Evolutionary conservation across 2,113 vertebrate genomes (phyloP), one percentile per base, ranked within the genome.

Genomic region (Onychostoma macrolepis): DNA sequence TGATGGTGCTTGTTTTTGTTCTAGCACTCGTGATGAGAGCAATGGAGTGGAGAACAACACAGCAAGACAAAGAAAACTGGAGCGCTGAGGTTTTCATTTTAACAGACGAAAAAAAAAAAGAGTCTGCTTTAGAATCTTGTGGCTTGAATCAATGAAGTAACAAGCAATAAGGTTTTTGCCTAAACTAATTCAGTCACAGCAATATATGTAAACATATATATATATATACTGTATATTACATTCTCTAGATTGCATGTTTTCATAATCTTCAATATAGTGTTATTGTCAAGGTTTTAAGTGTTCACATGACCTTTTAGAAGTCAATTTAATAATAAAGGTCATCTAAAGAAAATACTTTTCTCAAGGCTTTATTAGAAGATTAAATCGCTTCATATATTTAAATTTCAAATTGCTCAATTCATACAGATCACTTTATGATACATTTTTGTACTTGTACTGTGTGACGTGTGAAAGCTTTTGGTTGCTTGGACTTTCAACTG

Each of bases 21-120:
- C 85, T 86, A 95, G 95, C 86, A 85, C 87, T 4, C 89, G 89
- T 11, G 92, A 78, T 69, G 94, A 94, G 26, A 89, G 74, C 48
- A 91, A 85, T 1, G 89, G 21, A 56, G 53, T 63, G 12, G 92
- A 93, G n/a, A 92, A 72, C 15, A 92, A 63, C 15, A 76, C 83
- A 5, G 78, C 61, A 74, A 94, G 93, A 86, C 93, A 93, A 33
- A 91, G 94, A 65, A 95, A 94, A 80, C 79, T 89, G 69, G 94
- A 88, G 91, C 74, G 61, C 10, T 89, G 78, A 86, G 28, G 76
- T 41, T 41, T 71, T 41, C 36, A 74, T 41, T 3, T 12, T 6
- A 83, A 41, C 61, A 83, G n/a, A 77, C 12, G 28, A 72, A 38
- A 33, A 30, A 71, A 38, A 33, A 71, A 33, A 7, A 36, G n/a